Evolutionary conservation across 2,113 vertebrate genomes (phyloP).

Genomic region (Grammomys dolichurus): DNA sequence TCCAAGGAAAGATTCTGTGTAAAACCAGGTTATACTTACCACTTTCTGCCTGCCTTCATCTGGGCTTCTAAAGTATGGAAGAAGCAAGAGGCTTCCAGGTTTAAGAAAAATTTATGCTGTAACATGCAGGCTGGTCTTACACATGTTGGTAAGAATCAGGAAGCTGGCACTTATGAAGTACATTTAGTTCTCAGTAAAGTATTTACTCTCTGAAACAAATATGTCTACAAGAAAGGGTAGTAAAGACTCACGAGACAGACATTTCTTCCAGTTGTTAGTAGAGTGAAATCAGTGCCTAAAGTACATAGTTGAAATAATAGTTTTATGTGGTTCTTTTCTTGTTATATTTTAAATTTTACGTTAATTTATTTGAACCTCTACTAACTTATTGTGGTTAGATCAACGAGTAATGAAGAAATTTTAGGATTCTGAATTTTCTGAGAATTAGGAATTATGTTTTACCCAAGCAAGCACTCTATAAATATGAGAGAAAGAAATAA

Average conservation of each 20-base stretch:
- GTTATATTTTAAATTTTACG: slow-evolving; percentile 27
- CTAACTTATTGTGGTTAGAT: background rate
- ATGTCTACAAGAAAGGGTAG: background rate
- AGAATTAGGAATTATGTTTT: slow-evolving; percentile 54
- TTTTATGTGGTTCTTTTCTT: background rate
- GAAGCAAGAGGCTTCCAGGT: background rate
- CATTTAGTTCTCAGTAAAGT: background rate
- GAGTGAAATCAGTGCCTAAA: background rate
- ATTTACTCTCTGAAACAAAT: background rate
- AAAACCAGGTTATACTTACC: background rate
- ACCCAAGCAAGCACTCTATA: background rate
- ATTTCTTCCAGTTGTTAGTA: slow-evolving; percentile 54
- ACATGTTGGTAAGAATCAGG: background rate
- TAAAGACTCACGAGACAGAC: slow-evolving; percentile 43
- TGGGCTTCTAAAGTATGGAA: background rate
- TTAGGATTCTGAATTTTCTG: slow-evolving; percentile 56
- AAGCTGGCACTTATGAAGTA: background rate
- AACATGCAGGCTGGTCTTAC: background rate
- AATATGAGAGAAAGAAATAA: slow-evolving; percentile 30
- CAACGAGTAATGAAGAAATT: slow-evolving; percentile 25
- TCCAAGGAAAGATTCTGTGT: background rate
- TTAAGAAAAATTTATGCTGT: background rate
- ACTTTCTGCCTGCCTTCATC: background rate
- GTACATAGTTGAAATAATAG: background rate
- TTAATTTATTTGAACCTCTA: background rate